Base-by-base conservation (phyloP, 2,113 vertebrate genomes). In the Rallus limicola region DNA sequence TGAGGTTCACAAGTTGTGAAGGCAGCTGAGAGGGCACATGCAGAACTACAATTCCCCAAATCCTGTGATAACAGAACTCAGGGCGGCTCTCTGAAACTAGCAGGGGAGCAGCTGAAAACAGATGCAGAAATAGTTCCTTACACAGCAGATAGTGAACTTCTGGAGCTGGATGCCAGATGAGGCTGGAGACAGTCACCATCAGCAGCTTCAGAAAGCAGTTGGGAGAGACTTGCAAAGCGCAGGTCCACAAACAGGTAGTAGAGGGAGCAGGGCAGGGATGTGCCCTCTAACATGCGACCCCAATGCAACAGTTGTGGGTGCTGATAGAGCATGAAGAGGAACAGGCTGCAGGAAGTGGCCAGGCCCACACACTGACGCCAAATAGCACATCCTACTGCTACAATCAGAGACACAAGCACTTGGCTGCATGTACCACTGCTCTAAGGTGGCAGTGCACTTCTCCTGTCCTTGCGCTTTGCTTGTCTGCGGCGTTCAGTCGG, bases 361-460 rank as follows among this genome's bases (percentile, higher is more conserved):
- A 0, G 26, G 70, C 58, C 59, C 67, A 71, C 29, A 33, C 1
- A 42, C 29, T 76, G 65, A 78, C 65, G 64, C 80, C n/a, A 4
- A 88, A 88, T 6, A 83, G 52, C 36, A 74, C 33, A 59, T 83
- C 72, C 72, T 50, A 36, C 80, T 1, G 7, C 72, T 28, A 15
- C 72, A 60, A 55, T 1, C 7, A 1, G 44, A 83, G 50, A 86
- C 44, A 26, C 0, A 1, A 77, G 44, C 4, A 23, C 36, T 53
- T 20, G n/a, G 34, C 60, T 79, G 53, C 40, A 28, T 7, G 33
- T 38, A 48, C 26, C 38, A 48, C n/a, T 23, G 55, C 50, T 56
- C 50, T 50, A 44, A 29, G 0, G 0, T 0, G 5, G 38, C 81
- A 90, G 11, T 36, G 25, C n/a, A 19, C 38, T 63, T 29, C n/a